Base-by-base conservation (phyloP, 2,888 invertebrate genomes). In the Dicycla oo region DNA sequence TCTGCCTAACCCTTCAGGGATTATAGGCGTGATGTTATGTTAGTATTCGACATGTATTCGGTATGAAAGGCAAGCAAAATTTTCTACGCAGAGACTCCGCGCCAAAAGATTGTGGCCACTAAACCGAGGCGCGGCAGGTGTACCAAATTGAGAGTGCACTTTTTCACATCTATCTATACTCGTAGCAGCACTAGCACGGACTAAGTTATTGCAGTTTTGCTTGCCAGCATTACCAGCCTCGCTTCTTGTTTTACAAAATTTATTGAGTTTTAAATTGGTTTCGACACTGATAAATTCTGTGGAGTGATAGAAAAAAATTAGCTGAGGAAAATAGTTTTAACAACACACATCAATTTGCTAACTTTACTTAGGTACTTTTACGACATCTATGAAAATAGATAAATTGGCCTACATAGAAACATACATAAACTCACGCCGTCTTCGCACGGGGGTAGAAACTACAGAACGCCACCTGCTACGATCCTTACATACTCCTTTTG, bases 251-350 rank as follows among this genome's bases (percentile, higher is more conserved):
- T 54, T 43, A 60, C 38, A 43, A 53, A 81, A 77, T 77, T 77
- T 69, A 81, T 78, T 67, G 47, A 58, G 23, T 63, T 67, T 81
- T 23, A 73, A 73, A 77, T 56, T 61, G 73, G 51, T 67, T 77
- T 69, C 53, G 73, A 81, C 73, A 54, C 18, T 67, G 67, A 80
- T 56, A 67, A 60, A 73, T 66, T 30, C n/a, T 57, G 51, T 3
- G 15, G 7, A 54, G 2, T 15, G 54, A 0, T n/a, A 30, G 10
- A 13, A 23, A 66, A 63, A 49, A 69, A 49, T 26, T 34, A 43
- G 15, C 7, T 0, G 0, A 2, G 34, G 8, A n/a, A 60, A n/a
- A 23, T 49, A 10, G 5, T 49, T 64, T 26, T 40, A 47, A 62
- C 45, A 8, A 26, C 4, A 45, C 20, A 61, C 45, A 5, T 43